Evolutionary conservation across 2,888 invertebrate genomes (phyloP).

Genomic region (Agrotis exclamationis): DNA sequence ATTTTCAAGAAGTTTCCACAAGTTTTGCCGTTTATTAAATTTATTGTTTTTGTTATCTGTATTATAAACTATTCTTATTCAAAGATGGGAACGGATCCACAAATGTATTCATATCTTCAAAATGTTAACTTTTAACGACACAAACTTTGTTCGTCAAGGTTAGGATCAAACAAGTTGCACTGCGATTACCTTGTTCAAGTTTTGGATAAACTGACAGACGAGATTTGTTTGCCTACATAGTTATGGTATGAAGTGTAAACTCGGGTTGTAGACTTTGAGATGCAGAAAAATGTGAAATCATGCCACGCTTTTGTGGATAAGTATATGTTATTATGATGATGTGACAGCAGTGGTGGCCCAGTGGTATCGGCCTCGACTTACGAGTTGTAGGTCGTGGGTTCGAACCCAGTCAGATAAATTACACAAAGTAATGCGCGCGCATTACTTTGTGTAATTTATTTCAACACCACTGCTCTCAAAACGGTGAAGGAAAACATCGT

Average conservation of each 20-base stretch:
- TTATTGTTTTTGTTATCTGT: not conserved
- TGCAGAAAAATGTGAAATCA: not conserved
- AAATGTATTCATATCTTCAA: not conserved
- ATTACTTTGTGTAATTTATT: no score
- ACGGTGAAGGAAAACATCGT: no score
- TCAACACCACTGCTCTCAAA: no score
- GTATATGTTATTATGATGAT: no score
- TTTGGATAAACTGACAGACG: slow-evolving; percentile 8
- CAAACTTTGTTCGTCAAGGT: slow-evolving; percentile 41
- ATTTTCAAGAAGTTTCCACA: not conserved
- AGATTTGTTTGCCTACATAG: slow-evolving; percentile 9
- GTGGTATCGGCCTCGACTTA: no score
- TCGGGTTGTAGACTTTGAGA: not conserved
- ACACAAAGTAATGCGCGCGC: no score
- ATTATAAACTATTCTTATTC: not conserved
- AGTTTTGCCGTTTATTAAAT: not conserved
- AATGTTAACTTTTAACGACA: slow-evolving; percentile 53
- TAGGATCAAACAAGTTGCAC: slow-evolving; percentile 15
- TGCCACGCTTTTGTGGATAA: not conserved
- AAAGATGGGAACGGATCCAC: not conserved
- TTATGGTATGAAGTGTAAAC: not conserved
- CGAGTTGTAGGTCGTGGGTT: no score
- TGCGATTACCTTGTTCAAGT: slow-evolving; percentile 27
- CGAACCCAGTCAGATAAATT: no score
- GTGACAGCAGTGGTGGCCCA: no score